phyloP scores from a whole-genome alignment of 1,140 invertebrate genomes.

The Drosophila rufa region DNA sequence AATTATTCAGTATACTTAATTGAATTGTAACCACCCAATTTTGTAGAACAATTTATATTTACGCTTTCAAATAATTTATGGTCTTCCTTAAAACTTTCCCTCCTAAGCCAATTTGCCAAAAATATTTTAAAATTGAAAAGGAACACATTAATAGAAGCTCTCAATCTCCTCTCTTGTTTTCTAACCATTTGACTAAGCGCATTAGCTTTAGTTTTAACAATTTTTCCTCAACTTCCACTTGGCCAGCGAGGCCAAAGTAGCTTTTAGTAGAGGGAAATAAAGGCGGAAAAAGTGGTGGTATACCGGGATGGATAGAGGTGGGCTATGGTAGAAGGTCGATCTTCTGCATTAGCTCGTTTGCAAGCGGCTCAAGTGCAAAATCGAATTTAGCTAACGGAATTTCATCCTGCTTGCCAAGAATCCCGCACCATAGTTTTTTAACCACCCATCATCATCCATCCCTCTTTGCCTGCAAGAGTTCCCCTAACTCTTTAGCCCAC shows the following conservation, averaged over 20 bases:
- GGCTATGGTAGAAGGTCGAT: conserved; percentile 53
- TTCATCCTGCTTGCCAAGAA: conserved; percentile 72
- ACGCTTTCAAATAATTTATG: too few species aligned
- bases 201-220: conserved; percentile 59
- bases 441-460: neutral
- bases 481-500: conserved; percentile 22
- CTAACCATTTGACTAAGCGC: conserved; percentile 33
- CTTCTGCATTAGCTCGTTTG: conserved; percentile 71
- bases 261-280: conserved; percentile 1
- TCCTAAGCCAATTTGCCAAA: too few species aligned
- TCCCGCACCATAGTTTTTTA: conserved; percentile 8
- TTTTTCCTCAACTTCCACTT: conserved; percentile 56
- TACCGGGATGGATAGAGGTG: neutral
- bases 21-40: too few species aligned
- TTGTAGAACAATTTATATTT: too few species aligned
- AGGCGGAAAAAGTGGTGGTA: neutral
- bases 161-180: conserved; percentile 8
- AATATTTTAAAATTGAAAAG: neutral
- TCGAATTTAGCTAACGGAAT: conserved; percentile 80
- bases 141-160: neutral
- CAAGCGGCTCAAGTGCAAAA: conserved; percentile 80
- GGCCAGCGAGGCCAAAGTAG: conserved; percentile 47
- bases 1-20: too few species aligned
- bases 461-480: neutral
- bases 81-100: too few species aligned